Conservation (phyloP, 1,140 invertebrate species). For the Drosophila melanogaster region Release_6_plus_ISO1_MT NT_033777.3:5439501-5440000, state of each 20-base stretch:
- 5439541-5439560: too few species aligned
- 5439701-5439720: neutral
- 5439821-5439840: conserved; percentile 67
- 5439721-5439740: conserved; percentile 46
- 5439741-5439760: conserved; percentile 69
- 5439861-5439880: conserved; percentile 53
- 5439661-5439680: neutral
- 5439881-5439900: neutral
- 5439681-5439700: neutral
- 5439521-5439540: too few species aligned
- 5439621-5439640: too few species aligned
- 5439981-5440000: conserved; percentile 8
- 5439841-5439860: conserved; percentile 26
- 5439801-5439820: conserved; percentile 28
- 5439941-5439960: neutral
- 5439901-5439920: conserved; percentile 42
- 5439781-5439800: conserved; percentile 21
- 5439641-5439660: conserved; percentile 16
- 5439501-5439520: too few species aligned
- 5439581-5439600: too few species aligned
- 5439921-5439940: conserved; percentile 3
- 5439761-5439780: conserved; percentile 39
- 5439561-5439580: too few species aligned
- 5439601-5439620: too few species aligned
- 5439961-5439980: neutral